These are phyloP conservation scores for Sialia sialis DNA, from an alignment of 2,113 vertebrate genomes.

Conservation along the genomic window DNA sequence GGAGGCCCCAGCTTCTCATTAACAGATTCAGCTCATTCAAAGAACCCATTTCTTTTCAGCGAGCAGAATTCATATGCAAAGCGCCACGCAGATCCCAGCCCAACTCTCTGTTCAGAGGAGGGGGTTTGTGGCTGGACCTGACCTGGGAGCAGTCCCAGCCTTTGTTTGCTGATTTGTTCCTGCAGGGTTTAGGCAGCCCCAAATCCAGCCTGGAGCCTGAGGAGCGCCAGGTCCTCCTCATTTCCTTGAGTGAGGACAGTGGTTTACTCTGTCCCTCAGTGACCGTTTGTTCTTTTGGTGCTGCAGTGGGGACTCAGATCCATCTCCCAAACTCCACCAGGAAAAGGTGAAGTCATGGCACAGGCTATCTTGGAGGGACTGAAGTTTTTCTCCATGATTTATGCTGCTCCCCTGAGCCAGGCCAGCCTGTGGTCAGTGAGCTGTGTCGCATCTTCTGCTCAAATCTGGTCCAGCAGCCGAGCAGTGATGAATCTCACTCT, in stretches of 20 bases:
- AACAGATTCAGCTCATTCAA: slow-evolving; percentile 55
- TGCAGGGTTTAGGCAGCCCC: not conserved
- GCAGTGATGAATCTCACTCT: not conserved
- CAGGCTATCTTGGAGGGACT: not conserved
- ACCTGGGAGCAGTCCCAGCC: not conserved
- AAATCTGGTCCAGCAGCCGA: not conserved
- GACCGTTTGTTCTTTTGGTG: not conserved
- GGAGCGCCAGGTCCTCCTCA: not conserved
- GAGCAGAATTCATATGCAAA: slow-evolving; percentile 61
- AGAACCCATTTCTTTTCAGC: slow-evolving; percentile 39
- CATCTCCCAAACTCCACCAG: not conserved
- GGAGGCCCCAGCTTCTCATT: slow-evolving; percentile 42
- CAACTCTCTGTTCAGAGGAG: not conserved
- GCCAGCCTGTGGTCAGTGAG: not conserved
- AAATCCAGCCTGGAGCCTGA: not conserved
- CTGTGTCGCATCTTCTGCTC: slow-evolving; percentile 3
- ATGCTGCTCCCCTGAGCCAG: not conserved
- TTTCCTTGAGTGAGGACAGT: accelerated
- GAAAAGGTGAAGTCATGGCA: not conserved
- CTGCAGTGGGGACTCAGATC: not conserved
- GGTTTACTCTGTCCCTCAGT: not conserved
- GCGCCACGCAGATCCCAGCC: not conserved
- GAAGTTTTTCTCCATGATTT: not conserved
- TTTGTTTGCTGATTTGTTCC: slow-evolving; percentile 28
- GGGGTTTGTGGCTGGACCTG: slow-evolving; percentile 1